phyloP scores from a whole-genome alignment of 2,113 vertebrate species.

The Natator depressus region DNA sequence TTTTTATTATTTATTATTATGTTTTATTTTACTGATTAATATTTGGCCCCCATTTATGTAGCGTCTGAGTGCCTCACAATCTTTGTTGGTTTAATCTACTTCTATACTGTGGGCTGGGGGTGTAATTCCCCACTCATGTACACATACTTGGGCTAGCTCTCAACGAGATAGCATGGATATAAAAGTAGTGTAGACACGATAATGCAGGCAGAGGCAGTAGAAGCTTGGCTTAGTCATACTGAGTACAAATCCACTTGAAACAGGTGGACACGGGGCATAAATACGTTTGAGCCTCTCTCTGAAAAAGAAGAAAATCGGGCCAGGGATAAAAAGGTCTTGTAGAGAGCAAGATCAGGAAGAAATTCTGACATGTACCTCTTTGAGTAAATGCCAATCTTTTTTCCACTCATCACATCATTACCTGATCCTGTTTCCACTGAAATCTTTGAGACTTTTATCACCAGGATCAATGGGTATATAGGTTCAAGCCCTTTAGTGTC shows the following conservation, averaged over 20 bases:
- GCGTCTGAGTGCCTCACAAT: neutral
- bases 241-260: neutral
- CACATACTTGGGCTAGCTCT: neutral
- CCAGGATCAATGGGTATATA: neutral
- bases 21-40: neutral
- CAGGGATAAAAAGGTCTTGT: neutral
- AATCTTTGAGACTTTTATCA: neutral
- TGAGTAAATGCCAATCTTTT: neutral
- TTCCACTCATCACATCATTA: neutral
- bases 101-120: neutral
- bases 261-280: neutral
- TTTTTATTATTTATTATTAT: slow-evolving; percentile 11
- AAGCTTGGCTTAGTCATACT: neutral
- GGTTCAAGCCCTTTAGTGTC: neutral
- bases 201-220: neutral
- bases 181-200: neutral
- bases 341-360: neutral
- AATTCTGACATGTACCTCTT: neutral
- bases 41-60: neutral
- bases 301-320: neutral
- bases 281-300: neutral
- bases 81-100: neutral
- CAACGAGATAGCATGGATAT: neutral
- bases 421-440: neutral
- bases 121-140: neutral